Conservation (phyloP, 2,888 invertebrate species). For the Cephus pygmeus region DNA sequence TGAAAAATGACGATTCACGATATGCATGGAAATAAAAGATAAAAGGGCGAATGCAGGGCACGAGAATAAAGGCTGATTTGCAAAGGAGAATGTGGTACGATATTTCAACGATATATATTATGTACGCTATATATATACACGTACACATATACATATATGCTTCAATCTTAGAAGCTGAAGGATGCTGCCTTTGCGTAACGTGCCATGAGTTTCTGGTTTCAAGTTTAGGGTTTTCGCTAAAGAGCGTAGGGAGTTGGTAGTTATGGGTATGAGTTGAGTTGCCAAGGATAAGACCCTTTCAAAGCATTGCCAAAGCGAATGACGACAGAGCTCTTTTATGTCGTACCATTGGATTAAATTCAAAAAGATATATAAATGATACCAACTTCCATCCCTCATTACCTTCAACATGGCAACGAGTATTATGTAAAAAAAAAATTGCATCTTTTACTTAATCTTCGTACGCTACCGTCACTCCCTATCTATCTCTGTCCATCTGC, state of each 20-base stretch:
- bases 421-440: not conserved
- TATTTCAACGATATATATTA: not conserved
- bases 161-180: not conserved
- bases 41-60: not conserved
- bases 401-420: not conserved
- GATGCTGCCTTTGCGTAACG: not conserved
- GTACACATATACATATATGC: no score
- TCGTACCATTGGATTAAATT: not conserved
- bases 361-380: constrained; percentile 1
- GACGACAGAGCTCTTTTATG: not conserved
- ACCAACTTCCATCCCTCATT: not conserved
- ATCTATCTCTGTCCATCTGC: not conserved
- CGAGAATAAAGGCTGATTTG: not conserved
- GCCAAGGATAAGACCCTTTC: not conserved
- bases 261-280: not conserved
- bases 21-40: not conserved
- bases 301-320: not conserved
- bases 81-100: not conserved
- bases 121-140: not conserved
- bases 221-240: not conserved
- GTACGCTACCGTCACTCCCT: not conserved
- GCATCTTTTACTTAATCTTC: not conserved
- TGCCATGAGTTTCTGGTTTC: not conserved
- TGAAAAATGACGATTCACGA: not conserved
- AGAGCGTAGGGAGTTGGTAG: not conserved